Evolutionary conservation across 2,113 vertebrate genomes (phyloP), one percentile per base, ranked within the genome.

Genomic region (Callaeas wilsoni): DNA sequence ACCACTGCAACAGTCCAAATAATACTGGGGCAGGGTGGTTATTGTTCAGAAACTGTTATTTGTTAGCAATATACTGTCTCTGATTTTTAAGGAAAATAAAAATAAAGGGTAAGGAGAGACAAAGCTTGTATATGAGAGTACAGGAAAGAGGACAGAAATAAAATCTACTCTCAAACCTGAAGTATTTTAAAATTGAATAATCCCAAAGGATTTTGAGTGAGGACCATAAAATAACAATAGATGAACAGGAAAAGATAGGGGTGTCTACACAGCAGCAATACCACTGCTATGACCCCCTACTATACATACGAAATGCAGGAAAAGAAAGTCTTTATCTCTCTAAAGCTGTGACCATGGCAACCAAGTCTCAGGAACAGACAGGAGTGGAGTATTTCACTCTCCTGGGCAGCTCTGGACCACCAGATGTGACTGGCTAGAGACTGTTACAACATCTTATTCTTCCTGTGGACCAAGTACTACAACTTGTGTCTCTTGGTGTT

Each of bases 291-390:
- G 53, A 64, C 77, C 63, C 62, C 53, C 67, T 64, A 87, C 70
- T 80, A 82, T 26, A 94, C 62, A 93, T 69, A 87, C 21, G 85
- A 93, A 96, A 93, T 12, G 89, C 74, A 78, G 62, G 68, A 77
- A 84, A 85, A 94, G 65, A 71, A 90, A 87, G 74, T 96, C 94
- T 94, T 88, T 92, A 90, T 95, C 78, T 96, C 89, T 89, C 63
- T 91, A 62, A 94, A 94, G 78, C 89, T 90, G 95, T 93, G 95
- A 85, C 96, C 96, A 97, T 97, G 89, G 96, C 89, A 96, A 96
- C 96, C 93, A 95, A 96, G 55, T 87, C 96, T 90, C 67, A 42
- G 70, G 67, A 96, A 96, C 67, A 93, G 77, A 91, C 63, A 89
- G 39, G 52, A 95, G 29, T 50, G 29, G 87, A 95, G 87, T 37